Percentiles rank a stretch among this genome's conserved stretches.
Evolutionary conservation across 2,797 vertebrate species (phyloP).

Genomic region (Chaetodon trifasciatus): DNA sequence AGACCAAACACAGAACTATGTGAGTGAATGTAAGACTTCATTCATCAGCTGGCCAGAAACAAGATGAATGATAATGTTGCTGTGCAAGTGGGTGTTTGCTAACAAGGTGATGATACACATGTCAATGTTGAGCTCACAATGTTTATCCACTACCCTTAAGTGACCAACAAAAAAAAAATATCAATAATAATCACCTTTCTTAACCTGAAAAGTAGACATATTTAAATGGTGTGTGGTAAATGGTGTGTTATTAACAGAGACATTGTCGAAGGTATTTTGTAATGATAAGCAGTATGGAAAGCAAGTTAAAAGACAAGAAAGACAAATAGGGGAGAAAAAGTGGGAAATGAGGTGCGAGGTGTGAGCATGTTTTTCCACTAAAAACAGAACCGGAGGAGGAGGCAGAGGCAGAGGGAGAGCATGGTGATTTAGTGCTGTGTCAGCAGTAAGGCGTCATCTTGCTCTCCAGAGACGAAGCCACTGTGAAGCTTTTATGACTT

Average conservation of each 20-base stretch:
- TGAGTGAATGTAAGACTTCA: too few species aligned
- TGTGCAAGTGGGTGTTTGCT: background rate
- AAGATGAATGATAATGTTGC: background rate
- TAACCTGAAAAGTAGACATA: background rate
- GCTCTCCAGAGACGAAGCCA: constrained; percentile 68
- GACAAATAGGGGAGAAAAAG: constrained; percentile 12
- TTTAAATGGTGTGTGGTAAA: constrained; percentile 2
- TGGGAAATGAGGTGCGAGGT: constrained; percentile 30
- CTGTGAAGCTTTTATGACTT: constrained; percentile 70
- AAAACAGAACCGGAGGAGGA: constrained; percentile 35
- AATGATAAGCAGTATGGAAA: background rate
- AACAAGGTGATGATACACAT: background rate
- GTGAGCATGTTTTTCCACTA: constrained; percentile 66
- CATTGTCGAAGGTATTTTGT: background rate
- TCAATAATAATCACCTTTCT: background rate
- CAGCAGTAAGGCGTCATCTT: constrained; percentile 66
- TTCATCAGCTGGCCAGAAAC: background rate
- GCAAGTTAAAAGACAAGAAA: constrained; percentile 7
- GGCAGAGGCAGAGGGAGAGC: constrained; percentile 29
- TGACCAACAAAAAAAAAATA: background rate
- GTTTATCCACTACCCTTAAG: background rate
- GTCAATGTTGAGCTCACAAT: background rate
- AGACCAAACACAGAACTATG: background rate
- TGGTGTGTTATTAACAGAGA: background rate
- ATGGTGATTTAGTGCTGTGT: constrained; percentile 75